Conservation (phyloP, 2,888 invertebrate species). For the Fragum fragum region DNA sequence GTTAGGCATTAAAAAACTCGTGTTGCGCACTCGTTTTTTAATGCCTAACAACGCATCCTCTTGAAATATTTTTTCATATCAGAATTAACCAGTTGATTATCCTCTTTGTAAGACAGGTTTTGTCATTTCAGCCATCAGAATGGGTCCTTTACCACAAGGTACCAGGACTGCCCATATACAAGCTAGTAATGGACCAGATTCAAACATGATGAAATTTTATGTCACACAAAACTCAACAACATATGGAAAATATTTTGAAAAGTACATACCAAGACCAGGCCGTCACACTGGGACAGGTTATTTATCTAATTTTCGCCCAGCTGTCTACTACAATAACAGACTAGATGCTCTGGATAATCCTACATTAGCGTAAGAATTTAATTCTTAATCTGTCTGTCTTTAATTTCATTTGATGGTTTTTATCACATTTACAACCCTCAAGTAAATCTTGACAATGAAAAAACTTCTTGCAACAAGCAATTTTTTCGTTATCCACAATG, state of each 20-base stretch:
- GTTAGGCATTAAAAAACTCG: too few species aligned
- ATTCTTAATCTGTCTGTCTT: background rate
- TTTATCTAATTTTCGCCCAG: conserved; percentile 85
- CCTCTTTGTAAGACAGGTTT: too few species aligned
- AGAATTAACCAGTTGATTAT: too few species aligned
- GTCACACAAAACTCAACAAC: conserved; percentile 85
- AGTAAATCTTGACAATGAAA: too few species aligned
- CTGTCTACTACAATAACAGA: conserved; percentile 84
- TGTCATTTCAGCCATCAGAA: conserved; percentile 50
- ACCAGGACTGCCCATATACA: conserved; percentile 82
- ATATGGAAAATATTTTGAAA: conserved; percentile 84
- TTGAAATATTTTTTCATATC: too few species aligned
- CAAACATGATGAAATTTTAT: conserved; percentile 86
- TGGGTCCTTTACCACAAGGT: conserved; percentile 83
- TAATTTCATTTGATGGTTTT: background rate
- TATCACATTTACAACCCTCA: too few species aligned
- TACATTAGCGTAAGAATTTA: conserved; percentile 82
- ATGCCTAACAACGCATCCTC: too few species aligned
- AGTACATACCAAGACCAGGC: conserved; percentile 84
- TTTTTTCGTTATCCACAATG: too few species aligned
- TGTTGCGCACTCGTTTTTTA: too few species aligned
- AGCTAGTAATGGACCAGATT: conserved; percentile 85
- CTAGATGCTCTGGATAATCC: conserved; percentile 86
- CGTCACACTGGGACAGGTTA: conserved; percentile 86
- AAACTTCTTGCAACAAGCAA: too few species aligned